Conservation (phyloP, 2,888 invertebrate genomes). For the Andrena hattorfiana region DNA sequence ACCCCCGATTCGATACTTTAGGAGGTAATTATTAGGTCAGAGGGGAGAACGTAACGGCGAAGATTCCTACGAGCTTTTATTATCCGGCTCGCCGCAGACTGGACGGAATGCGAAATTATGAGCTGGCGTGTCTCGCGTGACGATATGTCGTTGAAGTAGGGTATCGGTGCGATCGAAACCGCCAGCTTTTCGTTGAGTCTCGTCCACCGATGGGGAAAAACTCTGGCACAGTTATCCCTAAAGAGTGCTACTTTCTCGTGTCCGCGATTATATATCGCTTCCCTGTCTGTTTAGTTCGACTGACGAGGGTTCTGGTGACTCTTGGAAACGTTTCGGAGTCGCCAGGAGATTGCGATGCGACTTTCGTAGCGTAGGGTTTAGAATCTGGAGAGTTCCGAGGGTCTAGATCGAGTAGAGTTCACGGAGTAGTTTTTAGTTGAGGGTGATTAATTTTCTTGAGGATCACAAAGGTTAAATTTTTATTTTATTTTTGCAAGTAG, state of each 20-base stretch:
- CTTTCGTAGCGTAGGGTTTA: no score
- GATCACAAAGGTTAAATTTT: no score
- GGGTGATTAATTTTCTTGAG: no score
- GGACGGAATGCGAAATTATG: conserved; percentile 50
- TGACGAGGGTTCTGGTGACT: no score
- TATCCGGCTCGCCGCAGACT: conserved; percentile 5
- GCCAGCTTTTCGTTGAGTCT: neutral
- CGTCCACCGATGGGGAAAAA: neutral
- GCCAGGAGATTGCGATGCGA: no score
- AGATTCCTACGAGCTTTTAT: conserved; percentile 19
- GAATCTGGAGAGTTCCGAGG: no score
- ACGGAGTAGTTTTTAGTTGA: no score
- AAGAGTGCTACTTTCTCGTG: neutral
- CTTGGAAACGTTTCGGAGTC: no score
- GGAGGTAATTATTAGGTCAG: conserved; percentile 9
- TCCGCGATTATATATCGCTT: no score
- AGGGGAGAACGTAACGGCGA: conserved; percentile 6
- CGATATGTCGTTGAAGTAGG: conserved; percentile 56
- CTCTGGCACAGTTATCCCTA: neutral
- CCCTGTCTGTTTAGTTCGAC: no score
- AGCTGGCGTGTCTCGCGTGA: conserved; percentile 54
- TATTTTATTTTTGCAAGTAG: no score
- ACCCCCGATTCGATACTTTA: neutral
- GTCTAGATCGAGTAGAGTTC: no score
- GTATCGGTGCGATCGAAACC: conserved; percentile 50